These are phyloP conservation scores for Craniophora ligustri DNA, from an alignment of 2,888 invertebrate species.

Conservation along the genomic window DNA sequence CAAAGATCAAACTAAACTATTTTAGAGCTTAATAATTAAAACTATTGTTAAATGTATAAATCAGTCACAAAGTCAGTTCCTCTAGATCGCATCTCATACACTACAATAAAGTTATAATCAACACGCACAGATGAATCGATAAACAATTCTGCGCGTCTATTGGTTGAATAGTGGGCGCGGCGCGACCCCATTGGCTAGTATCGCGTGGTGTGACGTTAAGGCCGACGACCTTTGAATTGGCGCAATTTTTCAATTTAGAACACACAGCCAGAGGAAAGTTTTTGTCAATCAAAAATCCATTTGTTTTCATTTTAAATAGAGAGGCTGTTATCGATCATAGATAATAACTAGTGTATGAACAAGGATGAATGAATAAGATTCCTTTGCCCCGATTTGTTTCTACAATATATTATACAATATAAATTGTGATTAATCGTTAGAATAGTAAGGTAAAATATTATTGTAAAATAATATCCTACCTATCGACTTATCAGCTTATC, in stretches of 20 bases:
- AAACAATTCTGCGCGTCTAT: constrained; percentile 62
- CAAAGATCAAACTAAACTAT: constrained; percentile 24
- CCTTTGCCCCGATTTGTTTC: constrained; percentile 27
- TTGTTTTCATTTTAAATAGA: constrained; percentile 51
- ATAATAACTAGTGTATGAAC: constrained; percentile 10
- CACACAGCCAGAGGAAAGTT: constrained; percentile 46
- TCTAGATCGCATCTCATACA: constrained; percentile 48
- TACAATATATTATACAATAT: too few species aligned
- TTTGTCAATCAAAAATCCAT: constrained; percentile 53
- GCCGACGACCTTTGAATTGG: constrained; percentile 77
- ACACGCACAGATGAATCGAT: constrained; percentile 71
- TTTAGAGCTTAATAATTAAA: constrained; percentile 8
- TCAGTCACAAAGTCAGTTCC: constrained; percentile 46
- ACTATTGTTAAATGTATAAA: constrained; percentile 35
- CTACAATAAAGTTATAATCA: constrained; percentile 57
- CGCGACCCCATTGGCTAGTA: constrained; percentile 65
- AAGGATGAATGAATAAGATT: constrained; percentile 28
- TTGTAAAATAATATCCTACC: too few species aligned
- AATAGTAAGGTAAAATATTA: too few species aligned
- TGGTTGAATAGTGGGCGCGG: constrained; percentile 72
- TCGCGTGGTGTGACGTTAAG: constrained; percentile 71
- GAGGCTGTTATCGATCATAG: constrained; percentile 33
- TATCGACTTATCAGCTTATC: too few species aligned
- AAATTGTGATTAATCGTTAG: too few species aligned
- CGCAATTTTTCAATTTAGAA: constrained; percentile 79